Conservation (phyloP, 2,888 invertebrate genomes). For the Perizoma flavofasciatum region DNA sequence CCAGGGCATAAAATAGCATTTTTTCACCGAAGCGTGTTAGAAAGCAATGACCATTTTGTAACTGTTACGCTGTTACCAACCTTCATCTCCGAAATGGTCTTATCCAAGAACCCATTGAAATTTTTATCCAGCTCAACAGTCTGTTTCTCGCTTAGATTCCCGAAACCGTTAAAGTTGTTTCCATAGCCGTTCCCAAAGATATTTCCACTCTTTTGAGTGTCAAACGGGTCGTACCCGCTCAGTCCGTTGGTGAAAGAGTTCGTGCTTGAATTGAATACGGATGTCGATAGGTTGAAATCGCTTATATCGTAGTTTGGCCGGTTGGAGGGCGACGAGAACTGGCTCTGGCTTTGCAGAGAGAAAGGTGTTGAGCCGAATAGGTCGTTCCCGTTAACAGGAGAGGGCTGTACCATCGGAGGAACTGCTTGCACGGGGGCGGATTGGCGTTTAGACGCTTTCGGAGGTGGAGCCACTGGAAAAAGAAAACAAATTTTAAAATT, state of each 20-base stretch:
- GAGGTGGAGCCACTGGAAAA: slow-evolving; percentile 90
- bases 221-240: slow-evolving; percentile 90
- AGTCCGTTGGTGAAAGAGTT: slow-evolving; percentile 71
- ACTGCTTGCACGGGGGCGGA: slow-evolving; percentile 55
- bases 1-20: background rate
- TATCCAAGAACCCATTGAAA: slow-evolving; percentile 91
- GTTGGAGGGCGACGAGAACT: slow-evolving; percentile 48
- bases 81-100: slow-evolving; percentile 94
- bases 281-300: slow-evolving; percentile 75
- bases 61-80: slow-evolving; percentile 70
- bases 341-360: slow-evolving; percentile 52
- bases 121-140: slow-evolving; percentile 80
- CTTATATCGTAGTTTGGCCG: slow-evolving; percentile 78
- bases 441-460: slow-evolving; percentile 87
- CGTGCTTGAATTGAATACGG: slow-evolving; percentile 70
- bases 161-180: slow-evolving; percentile 74
- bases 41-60: slow-evolving; percentile 12
- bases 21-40: slow-evolving; percentile 8
- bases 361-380: slow-evolving; percentile 93
- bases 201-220: slow-evolving; percentile 87
- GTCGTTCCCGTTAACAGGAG: slow-evolving; percentile 84
- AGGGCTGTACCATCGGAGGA: slow-evolving; percentile 42
- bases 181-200: slow-evolving; percentile 73
- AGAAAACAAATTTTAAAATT: background rate
- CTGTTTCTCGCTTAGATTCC: slow-evolving; percentile 76